A percentile compares a stretch with the other conserved stretches of the same genome.
Evolutionary conservation across 2,888 invertebrate genomes (phyloP).

Genomic region (Phragmatobia fuliginosa): DNA sequence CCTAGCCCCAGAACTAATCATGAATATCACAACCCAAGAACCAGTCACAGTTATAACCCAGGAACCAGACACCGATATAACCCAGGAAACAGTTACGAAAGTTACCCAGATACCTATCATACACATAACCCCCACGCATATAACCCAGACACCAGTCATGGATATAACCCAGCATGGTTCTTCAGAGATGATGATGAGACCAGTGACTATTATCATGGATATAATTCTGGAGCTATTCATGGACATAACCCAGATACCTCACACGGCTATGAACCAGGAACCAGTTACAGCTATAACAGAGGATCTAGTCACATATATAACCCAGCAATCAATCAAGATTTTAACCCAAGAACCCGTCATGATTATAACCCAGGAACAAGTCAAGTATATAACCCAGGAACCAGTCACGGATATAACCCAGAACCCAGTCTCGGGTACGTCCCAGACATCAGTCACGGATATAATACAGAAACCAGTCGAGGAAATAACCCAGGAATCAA

Average conservation of each 20-base stretch:
- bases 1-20: slow-evolving; percentile 17
- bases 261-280: too few species aligned
- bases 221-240: too few species aligned
- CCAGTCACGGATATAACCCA: too few species aligned
- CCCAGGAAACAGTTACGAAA: slow-evolving; percentile 12
- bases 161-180: too few species aligned
- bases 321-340: slow-evolving; percentile 25
- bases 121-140: slow-evolving; percentile 20
- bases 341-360: slow-evolving; percentile 37
- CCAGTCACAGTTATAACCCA: neutral
- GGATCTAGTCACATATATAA: too few species aligned
- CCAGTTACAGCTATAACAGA: too few species aligned
- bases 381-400: neutral
- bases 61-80: slow-evolving; percentile 43
- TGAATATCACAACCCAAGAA: slow-evolving; percentile 9
- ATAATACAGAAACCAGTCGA: neutral
- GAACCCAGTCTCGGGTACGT: too few species aligned
- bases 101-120: too few species aligned
- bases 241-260: too few species aligned
- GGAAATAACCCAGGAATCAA: neutral
- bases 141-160: slow-evolving; percentile 2
- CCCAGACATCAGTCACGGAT: too few species aligned
- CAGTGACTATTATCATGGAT: too few species aligned
- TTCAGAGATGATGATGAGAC: too few species aligned
- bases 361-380: neutral